Evolutionary conservation across 2,888 invertebrate genomes (phyloP).

Genomic region (Dynastes tityus): DNA sequence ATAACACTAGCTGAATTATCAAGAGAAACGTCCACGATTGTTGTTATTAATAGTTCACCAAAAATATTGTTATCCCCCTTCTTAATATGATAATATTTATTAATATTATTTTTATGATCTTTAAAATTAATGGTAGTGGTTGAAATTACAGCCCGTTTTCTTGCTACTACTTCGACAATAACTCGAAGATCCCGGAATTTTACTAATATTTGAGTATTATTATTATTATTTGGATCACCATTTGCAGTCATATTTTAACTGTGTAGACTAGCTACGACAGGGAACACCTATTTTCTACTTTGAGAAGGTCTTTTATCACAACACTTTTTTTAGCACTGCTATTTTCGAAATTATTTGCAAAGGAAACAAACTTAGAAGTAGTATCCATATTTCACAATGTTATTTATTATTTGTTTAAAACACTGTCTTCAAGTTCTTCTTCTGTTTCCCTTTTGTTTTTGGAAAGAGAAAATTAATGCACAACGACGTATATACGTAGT

Average conservation of each 20-base stretch:
- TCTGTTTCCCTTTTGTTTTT: too few species aligned
- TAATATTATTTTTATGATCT: constrained; percentile 15
- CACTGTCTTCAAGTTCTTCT: too few species aligned
- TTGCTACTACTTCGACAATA: not conserved
- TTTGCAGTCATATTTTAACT: constrained; percentile 9
- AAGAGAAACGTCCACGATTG: constrained; percentile 15
- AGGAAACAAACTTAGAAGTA: not conserved
- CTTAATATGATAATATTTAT: not conserved
- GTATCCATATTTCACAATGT: too few species aligned
- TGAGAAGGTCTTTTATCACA: not conserved
- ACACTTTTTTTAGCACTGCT: constrained; percentile 7
- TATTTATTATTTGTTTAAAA: too few species aligned
- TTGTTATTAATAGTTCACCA: too few species aligned
- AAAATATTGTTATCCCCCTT: not conserved
- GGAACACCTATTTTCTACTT: constrained; percentile 6
- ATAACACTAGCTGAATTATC: constrained; percentile 48
- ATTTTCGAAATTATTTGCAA: not conserved
- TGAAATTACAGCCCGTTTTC: constrained; percentile 20
- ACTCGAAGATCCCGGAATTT: not conserved
- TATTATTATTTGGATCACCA: constrained; percentile 8
- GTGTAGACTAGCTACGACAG: not conserved
- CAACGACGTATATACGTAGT: too few species aligned
- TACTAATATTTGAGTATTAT: constrained; percentile 10
- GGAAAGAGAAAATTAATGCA: too few species aligned
- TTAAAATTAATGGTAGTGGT: constrained; percentile 14